Conservation (phyloP, 2,113 vertebrate genomes). For the Bubo blakistoni region DNA sequence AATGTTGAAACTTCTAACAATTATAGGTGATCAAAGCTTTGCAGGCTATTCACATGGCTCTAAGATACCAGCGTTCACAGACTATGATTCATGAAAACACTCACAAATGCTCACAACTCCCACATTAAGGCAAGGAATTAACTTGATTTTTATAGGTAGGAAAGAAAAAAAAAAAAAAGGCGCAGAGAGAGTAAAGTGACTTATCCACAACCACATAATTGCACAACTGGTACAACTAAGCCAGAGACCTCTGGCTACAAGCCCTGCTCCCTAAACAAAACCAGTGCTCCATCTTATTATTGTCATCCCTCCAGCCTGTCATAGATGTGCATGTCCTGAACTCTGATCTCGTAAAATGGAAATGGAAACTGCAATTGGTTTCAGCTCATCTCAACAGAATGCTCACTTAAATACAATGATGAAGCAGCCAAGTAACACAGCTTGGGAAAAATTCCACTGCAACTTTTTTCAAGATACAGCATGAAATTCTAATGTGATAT, state of each 20-base stretch:
- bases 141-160: conserved; percentile 12
- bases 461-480: background rate
- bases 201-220: background rate
- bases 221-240: background rate
- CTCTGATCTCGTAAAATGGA: background rate
- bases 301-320: background rate
- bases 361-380: background rate
- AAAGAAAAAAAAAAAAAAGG: background rate
- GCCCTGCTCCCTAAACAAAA: background rate
- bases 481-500: background rate
- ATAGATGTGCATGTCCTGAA: background rate
- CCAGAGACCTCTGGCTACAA: background rate
- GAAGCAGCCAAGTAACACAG: background rate
- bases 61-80: background rate
- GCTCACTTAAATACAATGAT: background rate
- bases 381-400: background rate
- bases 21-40: conserved; percentile 5
- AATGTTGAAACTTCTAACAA: background rate
- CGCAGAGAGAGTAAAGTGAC: background rate
- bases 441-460: background rate
- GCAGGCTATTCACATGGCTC: background rate
- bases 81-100: conserved; percentile 17
- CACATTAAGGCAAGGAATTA: background rate
- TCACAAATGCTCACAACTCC: background rate
- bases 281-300: background rate